Base-by-base conservation (phyloP, 2,888 invertebrate species). In the Carcina quercana region DNA sequence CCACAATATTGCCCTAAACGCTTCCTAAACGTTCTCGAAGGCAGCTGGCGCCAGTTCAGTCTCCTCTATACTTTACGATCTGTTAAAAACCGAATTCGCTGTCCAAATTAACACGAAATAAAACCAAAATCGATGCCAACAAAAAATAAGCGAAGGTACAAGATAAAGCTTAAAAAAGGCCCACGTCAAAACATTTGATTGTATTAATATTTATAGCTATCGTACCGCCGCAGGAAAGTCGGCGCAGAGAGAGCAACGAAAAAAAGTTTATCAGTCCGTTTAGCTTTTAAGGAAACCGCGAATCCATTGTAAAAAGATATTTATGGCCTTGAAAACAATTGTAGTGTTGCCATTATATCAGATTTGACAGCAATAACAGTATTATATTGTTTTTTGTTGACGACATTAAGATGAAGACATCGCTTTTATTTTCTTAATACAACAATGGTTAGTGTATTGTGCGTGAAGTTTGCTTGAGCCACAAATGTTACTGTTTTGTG, bases 141-240 rank as follows among this genome's bases (percentile, higher is more conserved):
- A 79, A 79, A 78, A 74, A 80, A 78, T 68, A 73, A 75, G 74
- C 76, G 62, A 76, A 78, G 79, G 70, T 65, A 73, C 66, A 70
- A 80, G 80, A 79, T 76, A 76, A 82, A 78, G 74, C 65, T 80
- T 83, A 76, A 83, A 83, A 78, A 82, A 80, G 74, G 76, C 63
- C 60, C 72, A 83, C 75, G 85, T 85, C 82, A 82, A 82, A 82
- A 84, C 82, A 84, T 83, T 85, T 82, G 84, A 83, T 83, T 83
- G 83, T 82, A 80, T 82, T 83, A 83, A 83, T 82, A 83, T 83
- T 83, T 83, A 83, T 83, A 76, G 83, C 68, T 60, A 50, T 59
- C 56, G 66, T 64, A 69, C 57, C 71, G 80, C 76, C 75, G 75
- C 74, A 73, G 83, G 85, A 85, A 75, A 75, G 70, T 62, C 64